phyloP scores from a whole-genome alignment of 2,797 vertebrate genomes.

The Neomorphus geoffroyi region DNA sequence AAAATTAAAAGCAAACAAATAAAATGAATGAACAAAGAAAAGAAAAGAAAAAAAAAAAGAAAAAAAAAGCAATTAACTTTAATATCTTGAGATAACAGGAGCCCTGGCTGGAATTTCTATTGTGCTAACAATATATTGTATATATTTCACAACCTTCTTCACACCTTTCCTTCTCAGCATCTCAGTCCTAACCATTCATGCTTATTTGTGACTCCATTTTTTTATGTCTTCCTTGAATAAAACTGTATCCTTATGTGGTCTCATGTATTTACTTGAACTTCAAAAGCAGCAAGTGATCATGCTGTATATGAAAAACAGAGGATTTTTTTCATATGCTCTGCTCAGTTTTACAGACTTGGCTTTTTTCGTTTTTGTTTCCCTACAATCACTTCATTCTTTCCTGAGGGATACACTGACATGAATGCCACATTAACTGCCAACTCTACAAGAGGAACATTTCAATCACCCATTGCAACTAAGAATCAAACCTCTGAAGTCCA shows the following conservation, averaged over 20 bases:
- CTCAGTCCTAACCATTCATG: not conserved
- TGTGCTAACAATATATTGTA: not conserved
- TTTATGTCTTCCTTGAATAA: not conserved
- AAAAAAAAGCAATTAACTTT: not conserved
- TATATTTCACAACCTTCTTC: not conserved
- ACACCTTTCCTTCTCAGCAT: not conserved
- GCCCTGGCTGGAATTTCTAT: not conserved
- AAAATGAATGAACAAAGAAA: not conserved
- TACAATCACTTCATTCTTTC: conserved; percentile 25
- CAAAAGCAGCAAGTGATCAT: not conserved
- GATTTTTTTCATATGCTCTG: not conserved
- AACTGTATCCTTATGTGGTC: not conserved
- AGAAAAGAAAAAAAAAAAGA: not conserved
- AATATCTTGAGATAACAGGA: not conserved
- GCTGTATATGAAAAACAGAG: not conserved
- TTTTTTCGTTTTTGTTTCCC: not conserved
- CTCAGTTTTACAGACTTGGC: not conserved
- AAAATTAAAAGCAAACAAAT: conserved; percentile 35
- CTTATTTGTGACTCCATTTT: not conserved
- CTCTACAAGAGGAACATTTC: conserved; percentile 40
- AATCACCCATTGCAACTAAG: conserved; percentile 38
- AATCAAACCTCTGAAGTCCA: not conserved
- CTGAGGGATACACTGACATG: not conserved
- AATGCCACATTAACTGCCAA: conserved; percentile 61
- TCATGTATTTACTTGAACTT: not conserved